phyloP scores from a whole-genome alignment of 2,797 vertebrate genomes.

The Lemur catta region DNA sequence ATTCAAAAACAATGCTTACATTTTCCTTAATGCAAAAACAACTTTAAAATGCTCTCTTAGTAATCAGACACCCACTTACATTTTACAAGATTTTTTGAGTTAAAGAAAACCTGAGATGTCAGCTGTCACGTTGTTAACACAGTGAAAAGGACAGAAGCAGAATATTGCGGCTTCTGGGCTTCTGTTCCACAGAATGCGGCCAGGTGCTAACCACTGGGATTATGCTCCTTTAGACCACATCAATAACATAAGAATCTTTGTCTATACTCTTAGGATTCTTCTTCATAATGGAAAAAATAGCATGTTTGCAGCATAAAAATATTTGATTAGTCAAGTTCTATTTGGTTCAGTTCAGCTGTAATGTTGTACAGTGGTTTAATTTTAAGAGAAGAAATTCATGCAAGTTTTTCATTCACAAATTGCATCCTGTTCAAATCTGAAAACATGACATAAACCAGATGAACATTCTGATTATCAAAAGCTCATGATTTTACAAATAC shows the following conservation, averaged over 20 bases:
- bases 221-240: not conserved
- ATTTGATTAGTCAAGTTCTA: not conserved
- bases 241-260: not conserved
- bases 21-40: not conserved
- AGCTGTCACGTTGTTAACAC: not conserved
- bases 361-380: not conserved
- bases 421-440: not conserved
- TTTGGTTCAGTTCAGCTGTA: not conserved
- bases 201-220: accelerated
- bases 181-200: not conserved
- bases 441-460: not conserved
- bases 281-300: not conserved
- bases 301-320: not conserved
- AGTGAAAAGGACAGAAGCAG: not conserved
- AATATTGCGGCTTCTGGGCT: not conserved
- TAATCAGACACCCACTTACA: not conserved
- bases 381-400: conserved; percentile 12
- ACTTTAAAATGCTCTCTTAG: not conserved
- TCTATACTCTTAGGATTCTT: not conserved
- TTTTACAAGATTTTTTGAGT: not conserved
- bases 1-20: conserved; percentile 7
- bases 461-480: not conserved
- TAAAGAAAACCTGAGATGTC: conserved; percentile 40
- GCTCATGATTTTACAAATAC: not conserved
- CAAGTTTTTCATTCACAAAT: not conserved